These are phyloP conservation scores for Drosophila rufa DNA, from an alignment of 1,140 invertebrate genomes.

Conservation along the genomic window DNA sequence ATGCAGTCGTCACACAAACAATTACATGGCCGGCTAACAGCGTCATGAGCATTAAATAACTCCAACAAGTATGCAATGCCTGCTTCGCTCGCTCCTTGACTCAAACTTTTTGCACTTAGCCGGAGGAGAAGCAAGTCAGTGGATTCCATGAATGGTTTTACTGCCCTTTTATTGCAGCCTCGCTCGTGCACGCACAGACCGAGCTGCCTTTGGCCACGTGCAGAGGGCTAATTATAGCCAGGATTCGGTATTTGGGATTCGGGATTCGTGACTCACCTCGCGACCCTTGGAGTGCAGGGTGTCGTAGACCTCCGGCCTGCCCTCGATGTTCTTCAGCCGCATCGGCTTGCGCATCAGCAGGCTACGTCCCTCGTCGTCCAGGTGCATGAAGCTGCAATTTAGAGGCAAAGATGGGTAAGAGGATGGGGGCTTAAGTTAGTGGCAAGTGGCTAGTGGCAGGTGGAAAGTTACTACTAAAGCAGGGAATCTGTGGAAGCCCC, in stretches of 20 bases:
- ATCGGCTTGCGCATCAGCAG: constrained; percentile 87
- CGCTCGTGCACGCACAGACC: constrained; percentile 31
- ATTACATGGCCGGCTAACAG: constrained; percentile 72
- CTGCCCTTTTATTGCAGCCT: constrained; percentile 71
- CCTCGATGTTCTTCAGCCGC: constrained; percentile 87
- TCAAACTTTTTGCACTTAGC: constrained; percentile 54
- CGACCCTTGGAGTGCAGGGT: constrained; percentile 87
- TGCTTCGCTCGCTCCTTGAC: constrained; percentile 29
- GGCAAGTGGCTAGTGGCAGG: constrained; percentile 12
- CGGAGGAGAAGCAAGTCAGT: constrained; percentile 7
- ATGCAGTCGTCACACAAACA: constrained; percentile 51
- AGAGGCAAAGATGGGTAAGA: background rate
- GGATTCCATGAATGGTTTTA: constrained; percentile 71
- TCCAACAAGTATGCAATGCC: constrained; percentile 73
- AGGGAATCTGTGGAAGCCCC: background rate
- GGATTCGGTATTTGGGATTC: background rate
- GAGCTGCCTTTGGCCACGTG: constrained; percentile 31
- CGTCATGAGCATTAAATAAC: constrained; percentile 78
- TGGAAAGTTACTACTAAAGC: constrained; percentile 5
- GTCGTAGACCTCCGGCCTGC: constrained; percentile 88
- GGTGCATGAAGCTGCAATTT: constrained; percentile 76
- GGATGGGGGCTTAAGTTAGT: background rate
- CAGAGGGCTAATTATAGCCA: constrained; percentile 60
- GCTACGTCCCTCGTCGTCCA: constrained; percentile 80
- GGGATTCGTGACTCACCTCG: constrained; percentile 85